These are phyloP conservation scores for Regulus satrapa DNA, from an alignment of 2,113 vertebrate species.

Conservation along the genomic window DNA sequence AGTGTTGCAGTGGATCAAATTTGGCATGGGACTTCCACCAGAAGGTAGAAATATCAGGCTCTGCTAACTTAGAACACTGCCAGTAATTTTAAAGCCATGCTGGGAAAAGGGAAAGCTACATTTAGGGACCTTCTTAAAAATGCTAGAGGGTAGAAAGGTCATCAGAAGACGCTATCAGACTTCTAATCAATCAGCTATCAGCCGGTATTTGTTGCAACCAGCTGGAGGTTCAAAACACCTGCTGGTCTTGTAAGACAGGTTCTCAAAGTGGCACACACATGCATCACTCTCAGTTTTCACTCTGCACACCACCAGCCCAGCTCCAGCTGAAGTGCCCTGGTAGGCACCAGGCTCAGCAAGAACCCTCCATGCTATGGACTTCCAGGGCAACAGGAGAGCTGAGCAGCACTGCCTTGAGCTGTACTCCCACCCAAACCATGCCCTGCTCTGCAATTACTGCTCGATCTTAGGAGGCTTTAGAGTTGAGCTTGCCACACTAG, in stretches of 20 bases:
- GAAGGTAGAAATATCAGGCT: neutral
- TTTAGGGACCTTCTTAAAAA: neutral
- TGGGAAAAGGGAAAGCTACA: neutral
- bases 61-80: neutral
- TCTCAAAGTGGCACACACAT: neutral
- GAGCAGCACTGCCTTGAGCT: neutral
- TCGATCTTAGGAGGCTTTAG: neutral
- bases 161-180: neutral
- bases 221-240: neutral
- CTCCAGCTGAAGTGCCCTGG: neutral
- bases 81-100: neutral
- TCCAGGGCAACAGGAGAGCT: neutral
- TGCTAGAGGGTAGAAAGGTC: neutral
- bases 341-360: neutral
- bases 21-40: conserved; percentile 12
- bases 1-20: neutral
- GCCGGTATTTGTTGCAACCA: neutral
- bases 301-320: neutral
- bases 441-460: neutral
- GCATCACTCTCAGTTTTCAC: neutral
- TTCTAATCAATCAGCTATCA: neutral
- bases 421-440: accelerated
- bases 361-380: neutral
- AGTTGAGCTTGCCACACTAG: neutral
- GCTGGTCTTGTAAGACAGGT: neutral